Conservation (phyloP, 2,888 invertebrate genomes). For the Ligdia adustata region DNA sequence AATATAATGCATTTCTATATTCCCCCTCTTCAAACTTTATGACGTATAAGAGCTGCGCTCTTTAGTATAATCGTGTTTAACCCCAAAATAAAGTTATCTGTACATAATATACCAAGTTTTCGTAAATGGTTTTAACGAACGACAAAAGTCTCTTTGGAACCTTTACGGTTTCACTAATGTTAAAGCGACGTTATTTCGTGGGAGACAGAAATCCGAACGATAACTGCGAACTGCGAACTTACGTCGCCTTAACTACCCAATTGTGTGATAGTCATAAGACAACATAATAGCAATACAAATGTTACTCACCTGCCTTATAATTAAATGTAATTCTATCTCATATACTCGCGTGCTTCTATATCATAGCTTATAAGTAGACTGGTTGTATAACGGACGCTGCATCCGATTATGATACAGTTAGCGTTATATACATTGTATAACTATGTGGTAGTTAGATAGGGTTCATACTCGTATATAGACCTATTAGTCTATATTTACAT, state of each 20-base stretch:
- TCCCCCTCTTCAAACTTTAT: no score
- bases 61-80: constrained; percentile 38
- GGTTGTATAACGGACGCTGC: constrained; percentile 4
- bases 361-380: constrained; percentile 43
- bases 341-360: constrained; percentile 65
- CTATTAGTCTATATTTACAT: constrained; percentile 23
- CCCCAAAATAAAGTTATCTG: constrained; percentile 20
- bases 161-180: no score
- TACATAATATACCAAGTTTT: no score
- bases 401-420: constrained; percentile 27
- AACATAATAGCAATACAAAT: constrained; percentile 29
- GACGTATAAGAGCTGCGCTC: constrained; percentile 52
- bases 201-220: no score
- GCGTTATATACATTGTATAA: constrained; percentile 17
- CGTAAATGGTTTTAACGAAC: no score
- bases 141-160: no score
- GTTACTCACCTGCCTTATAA: constrained; percentile 65
- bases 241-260: constrained; percentile 34
- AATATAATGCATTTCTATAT: constrained; percentile 4
- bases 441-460: constrained; percentile 19
- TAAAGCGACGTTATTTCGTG: no score
- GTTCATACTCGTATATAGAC: constrained; percentile 26
- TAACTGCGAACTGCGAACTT: no score
- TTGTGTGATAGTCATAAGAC: constrained; percentile 44
- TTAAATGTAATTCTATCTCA: constrained; percentile 58